phyloP scores from a whole-genome alignment of 2,113 vertebrate species.

The Laticauda colubrina region DNA sequence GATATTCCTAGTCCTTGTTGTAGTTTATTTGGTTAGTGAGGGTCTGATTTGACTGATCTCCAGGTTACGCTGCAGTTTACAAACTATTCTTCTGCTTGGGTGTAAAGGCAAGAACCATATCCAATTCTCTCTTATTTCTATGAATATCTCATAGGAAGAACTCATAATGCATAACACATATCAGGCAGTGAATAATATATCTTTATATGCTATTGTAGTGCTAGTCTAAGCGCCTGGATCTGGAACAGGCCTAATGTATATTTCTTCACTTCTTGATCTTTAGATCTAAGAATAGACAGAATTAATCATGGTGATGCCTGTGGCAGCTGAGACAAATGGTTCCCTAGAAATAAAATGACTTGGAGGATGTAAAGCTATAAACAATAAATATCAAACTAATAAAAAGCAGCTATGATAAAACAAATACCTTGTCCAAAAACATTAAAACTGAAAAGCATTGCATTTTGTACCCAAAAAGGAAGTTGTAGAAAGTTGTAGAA shows the following conservation, averaged over 20 bases:
- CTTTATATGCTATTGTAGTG: neutral
- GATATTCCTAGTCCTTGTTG: neutral
- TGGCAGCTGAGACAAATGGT: slow-evolving; percentile 18
- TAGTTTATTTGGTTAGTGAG: slow-evolving; percentile 33
- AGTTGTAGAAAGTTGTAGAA: neutral
- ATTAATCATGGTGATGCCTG: slow-evolving; percentile 18
- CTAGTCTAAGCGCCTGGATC: neutral
- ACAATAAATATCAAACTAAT: neutral
- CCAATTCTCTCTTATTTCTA: neutral
- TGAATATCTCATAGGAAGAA: neutral
- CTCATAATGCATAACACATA: neutral
- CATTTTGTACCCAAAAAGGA: neutral
- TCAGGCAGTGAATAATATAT: neutral
- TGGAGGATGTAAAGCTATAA: neutral
- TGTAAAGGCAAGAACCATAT: neutral
- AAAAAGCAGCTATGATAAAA: neutral
- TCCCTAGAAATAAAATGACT: slow-evolving; percentile 15
- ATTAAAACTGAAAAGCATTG: neutral
- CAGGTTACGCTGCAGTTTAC: neutral
- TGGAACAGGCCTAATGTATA: slow-evolving; percentile 25
- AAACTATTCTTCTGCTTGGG: too few relatives aligned
- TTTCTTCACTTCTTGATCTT: slow-evolving; percentile 19
- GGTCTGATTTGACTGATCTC: neutral
- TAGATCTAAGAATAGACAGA: neutral
- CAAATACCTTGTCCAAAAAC: neutral